Evolutionary conservation across 2,888 invertebrate genomes (phyloP), one percentile per base, ranked within the genome.

Genomic region (Hanleya hanleyi): DNA sequence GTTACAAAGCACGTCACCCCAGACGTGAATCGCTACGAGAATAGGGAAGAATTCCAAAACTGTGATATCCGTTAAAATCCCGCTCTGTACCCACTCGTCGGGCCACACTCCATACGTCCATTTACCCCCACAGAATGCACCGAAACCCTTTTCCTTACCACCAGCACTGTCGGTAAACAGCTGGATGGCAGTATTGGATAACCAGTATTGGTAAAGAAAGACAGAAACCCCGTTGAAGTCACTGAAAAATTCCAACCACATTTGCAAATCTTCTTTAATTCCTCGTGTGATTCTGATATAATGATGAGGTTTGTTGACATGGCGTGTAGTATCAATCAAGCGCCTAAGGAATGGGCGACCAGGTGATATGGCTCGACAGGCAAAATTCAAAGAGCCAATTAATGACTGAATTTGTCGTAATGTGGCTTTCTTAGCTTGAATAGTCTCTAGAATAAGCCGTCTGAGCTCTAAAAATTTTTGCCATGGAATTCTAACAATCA

Each of bases 321-420:
- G 70, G 37, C 68, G 57, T n/a, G 47, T 68, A 7, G 57, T 49
- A 50, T 74, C 67, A 22, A 71, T 74, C 18, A 74, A 70, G 1
- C 74, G 6, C 18, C 72, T 32, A 9, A 68, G 68, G 36, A 74
- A 77, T 33, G 77, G 69, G n/a, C 77, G 38, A 9, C 73, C 70
- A 12, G 73, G 70, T 9, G 47, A 12, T 12, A 73, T 71, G 22
- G 73, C 77, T 15, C 75, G 37, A 49, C 75, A 75, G 15, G 69
- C 66, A n/a, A n/a, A n/a, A n/a, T n/a, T n/a, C n/a, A n/a, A n/a
- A n/a, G n/a, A n/a, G n/a, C n/a, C n/a, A n/a, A n/a, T n/a, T n/a
- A n/a, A n/a, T n/a, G n/a, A n/a, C n/a, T n/a, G n/a, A n/a, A n/a
- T n/a, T n/a, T n/a, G n/a, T n/a, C n/a, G n/a, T n/a, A n/a, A n/a